These are phyloP conservation scores for Rhamphomyia laevipes DNA, from an alignment of 2,888 invertebrate genomes.

Conservation along the genomic window DNA sequence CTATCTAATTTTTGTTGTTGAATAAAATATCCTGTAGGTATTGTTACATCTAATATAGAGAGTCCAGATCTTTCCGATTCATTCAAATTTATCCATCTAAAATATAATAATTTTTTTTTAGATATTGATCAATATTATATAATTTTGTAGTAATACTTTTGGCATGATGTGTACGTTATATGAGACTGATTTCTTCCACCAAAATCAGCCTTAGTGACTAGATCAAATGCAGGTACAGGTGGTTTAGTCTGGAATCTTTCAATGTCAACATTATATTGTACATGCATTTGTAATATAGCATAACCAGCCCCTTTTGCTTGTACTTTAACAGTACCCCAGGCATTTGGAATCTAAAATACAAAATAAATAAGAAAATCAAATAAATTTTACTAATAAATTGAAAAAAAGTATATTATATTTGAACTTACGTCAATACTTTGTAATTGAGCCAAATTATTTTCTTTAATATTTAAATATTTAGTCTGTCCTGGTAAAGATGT, in stretches of 20 bases:
- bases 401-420: neutral
- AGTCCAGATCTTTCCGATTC: constrained; percentile 79
- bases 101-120: constrained; percentile 2
- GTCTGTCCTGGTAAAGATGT: constrained; percentile 62
- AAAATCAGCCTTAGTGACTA: constrained; percentile 62
- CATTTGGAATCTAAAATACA: constrained; percentile 65
- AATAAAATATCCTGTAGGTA: constrained; percentile 84
- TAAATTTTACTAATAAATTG: neutral
- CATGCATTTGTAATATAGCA: constrained; percentile 86
- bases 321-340: constrained; percentile 90
- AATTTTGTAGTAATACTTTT: constrained; percentile 47
- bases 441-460: constrained; percentile 64
- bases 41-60: constrained; percentile 74
- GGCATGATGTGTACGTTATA: constrained; percentile 75
- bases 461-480: constrained; percentile 54
- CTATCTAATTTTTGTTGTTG: constrained; percentile 81
- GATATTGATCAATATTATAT: neutral
- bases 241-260: constrained; percentile 74
- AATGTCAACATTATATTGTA: constrained; percentile 83
- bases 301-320: constrained; percentile 89
- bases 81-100: constrained; percentile 63
- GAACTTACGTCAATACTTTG: constrained; percentile 59
- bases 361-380: neutral
- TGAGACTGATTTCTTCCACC: constrained; percentile 90
- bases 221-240: constrained; percentile 66